phyloP scores from a whole-genome alignment of 1,140 invertebrate genomes.

The Muscidifurax raptorellus region DNA sequence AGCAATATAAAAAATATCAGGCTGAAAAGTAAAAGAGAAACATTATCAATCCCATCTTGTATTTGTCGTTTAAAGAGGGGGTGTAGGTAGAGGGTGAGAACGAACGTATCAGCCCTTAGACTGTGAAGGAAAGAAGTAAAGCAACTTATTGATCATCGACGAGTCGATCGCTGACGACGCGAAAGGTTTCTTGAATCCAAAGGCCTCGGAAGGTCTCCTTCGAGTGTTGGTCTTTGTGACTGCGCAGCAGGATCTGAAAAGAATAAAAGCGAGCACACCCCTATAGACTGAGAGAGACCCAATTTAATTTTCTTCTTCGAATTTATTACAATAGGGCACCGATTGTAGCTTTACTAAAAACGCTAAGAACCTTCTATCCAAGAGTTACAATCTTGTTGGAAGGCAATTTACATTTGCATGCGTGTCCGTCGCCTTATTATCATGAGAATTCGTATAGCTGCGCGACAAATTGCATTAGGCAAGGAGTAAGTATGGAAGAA shows the following conservation, averaged over 20 bases:
- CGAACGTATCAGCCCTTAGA: no score
- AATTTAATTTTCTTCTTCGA: constrained; percentile 28
- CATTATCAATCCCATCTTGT: neutral
- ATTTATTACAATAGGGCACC: constrained; percentile 16
- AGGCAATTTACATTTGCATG: no score
- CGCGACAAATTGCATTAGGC: neutral
- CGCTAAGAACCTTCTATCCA: no score
- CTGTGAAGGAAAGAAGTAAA: neutral
- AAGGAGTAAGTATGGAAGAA: neutral
- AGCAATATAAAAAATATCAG: no score
- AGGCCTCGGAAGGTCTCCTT: constrained; percentile 82
- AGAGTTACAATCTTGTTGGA: no score
- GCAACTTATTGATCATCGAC: constrained; percentile 82
- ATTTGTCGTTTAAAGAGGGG: constrained; percentile 15
- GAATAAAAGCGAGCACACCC: constrained; percentile 32
- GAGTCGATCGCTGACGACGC: constrained; percentile 88
- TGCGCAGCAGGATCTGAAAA: constrained; percentile 85
- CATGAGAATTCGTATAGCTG: no score
- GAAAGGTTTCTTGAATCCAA: constrained; percentile 89
- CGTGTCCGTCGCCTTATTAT: no score
- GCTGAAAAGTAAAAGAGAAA: neutral
- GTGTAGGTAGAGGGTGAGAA: no score
- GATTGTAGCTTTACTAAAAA: constrained; percentile 18
- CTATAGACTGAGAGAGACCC: neutral
- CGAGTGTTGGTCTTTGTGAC: constrained; percentile 85